phyloP scores from a whole-genome alignment of 2,797 vertebrate species.

The Erethizon dorsatum region DNA sequence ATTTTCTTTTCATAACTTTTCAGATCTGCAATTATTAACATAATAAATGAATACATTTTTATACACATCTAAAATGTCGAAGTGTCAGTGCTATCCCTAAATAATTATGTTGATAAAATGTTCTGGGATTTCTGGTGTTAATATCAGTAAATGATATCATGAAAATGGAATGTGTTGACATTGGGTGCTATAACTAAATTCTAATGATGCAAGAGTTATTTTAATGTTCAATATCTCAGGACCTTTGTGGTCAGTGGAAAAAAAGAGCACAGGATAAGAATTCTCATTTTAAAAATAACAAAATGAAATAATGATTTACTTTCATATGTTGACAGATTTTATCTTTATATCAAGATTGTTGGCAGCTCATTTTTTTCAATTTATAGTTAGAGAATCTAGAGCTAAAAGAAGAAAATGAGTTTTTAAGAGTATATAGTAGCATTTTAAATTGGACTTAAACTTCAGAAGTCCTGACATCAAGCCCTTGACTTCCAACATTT shows the following conservation, averaged over 20 bases:
- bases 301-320: slow-evolving; percentile 24
- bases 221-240: neutral
- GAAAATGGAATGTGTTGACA: neutral
- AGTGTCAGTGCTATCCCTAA: neutral
- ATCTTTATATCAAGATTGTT: slow-evolving; percentile 28
- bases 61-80: neutral
- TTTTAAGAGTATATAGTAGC: neutral
- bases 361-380: slow-evolving; percentile 17
- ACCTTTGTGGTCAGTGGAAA: neutral
- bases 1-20: neutral
- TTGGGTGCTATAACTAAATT: neutral
- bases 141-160: neutral
- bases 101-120: neutral
- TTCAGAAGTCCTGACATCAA: neutral
- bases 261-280: neutral
- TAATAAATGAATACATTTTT: neutral
- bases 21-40: neutral
- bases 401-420: neutral
- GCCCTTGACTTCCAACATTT: neutral
- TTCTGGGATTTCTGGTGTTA: neutral
- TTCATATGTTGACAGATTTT: slow-evolving; percentile 34
- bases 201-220: slow-evolving; percentile 1
- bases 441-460: neutral
- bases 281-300: slow-evolving; percentile 26
- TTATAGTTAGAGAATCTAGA: slow-evolving; percentile 44